phyloP scores from a whole-genome alignment of 2,888 invertebrate species.

The Lasioglossum vierecki region DNA sequence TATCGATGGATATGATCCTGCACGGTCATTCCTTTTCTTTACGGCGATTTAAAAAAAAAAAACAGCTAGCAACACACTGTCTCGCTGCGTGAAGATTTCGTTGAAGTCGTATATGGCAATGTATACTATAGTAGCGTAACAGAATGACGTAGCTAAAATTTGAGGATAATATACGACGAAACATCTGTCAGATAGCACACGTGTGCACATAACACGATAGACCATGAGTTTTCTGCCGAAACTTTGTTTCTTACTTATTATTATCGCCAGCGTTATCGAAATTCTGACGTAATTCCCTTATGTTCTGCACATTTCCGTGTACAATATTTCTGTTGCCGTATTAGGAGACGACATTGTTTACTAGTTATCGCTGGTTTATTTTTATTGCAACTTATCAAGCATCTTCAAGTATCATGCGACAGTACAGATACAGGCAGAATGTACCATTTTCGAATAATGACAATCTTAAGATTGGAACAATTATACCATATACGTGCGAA shows the following conservation, averaged over 20 bases:
- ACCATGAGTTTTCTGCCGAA: not conserved
- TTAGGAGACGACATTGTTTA: not conserved
- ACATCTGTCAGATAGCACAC: not conserved
- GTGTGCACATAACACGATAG: not conserved
- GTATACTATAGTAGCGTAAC: not conserved
- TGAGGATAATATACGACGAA: not conserved
- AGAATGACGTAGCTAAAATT: slow-evolving; percentile 49
- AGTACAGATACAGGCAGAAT: not conserved
- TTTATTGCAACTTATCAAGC: not conserved
- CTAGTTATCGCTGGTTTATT: not conserved
- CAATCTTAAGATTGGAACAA: too few species aligned
- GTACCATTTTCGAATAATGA: not conserved
- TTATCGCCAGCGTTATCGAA: not conserved
- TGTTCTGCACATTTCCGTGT: not conserved
- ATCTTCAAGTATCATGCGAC: not conserved
- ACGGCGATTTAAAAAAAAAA: not conserved
- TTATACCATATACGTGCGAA: not conserved
- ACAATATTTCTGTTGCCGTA: not conserved
- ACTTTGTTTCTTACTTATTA: not conserved
- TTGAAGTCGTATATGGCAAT: not conserved
- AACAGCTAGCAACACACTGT: not conserved
- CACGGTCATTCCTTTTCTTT: not conserved
- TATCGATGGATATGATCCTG: not conserved
- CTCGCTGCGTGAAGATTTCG: not conserved
- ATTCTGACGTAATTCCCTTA: not conserved